Evolutionary conservation across 2,888 invertebrate genomes (phyloP), one percentile per base, ranked within the genome.

Genomic region (Ectemnius lituratus): DNA sequence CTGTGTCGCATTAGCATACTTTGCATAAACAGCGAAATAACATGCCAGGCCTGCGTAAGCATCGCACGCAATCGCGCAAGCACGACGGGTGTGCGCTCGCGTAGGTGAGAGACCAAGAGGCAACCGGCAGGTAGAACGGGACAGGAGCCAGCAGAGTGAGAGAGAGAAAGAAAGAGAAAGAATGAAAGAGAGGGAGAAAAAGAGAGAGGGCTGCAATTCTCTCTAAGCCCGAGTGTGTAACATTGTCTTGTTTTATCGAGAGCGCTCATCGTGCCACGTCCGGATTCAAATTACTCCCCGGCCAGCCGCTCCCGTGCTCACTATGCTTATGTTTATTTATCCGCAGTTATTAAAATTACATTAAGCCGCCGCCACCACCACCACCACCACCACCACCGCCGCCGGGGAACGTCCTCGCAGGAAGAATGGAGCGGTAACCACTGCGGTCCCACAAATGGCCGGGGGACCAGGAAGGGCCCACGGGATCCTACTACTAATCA

Each of bases 321-420:
- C 85, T 86, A 82, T 84, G 87, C 88, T 90, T 91, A 91, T 90
- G 90, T 90, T 91, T 91, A 90, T 90, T 90, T 90, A 90, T 89
- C 90, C 88, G 37, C 37, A 90, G 90, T 90, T 90, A 90, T 91
- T 91, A 91, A 90, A 91, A 90, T 87, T 88, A 88, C 90, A 91
- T 91, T 89, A 90, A 88, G 83, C 80, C 83, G 78, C 52, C n/a
- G 16, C 16, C 52, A 6, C 14, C 3, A 5, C 47, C 13, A 3
- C 47, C 47, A 3, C 13, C 47, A 2, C 47, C 47, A 4, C 47
- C 47, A 47, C 11, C 47, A 4, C 47, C 47, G 4, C 11, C 52
- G 52, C 16, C 52, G 52, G 52, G 16, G 4, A 37, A 37, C 37
- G 37, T 37, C 37, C 37, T 37, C 37, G 37, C 37, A 23, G 49